A percentile compares a stretch with the other conserved stretches of the same genome.
Evolutionary conservation across 2,888 invertebrate genomes (phyloP).

Genomic region (Heteropelma amictum): DNA sequence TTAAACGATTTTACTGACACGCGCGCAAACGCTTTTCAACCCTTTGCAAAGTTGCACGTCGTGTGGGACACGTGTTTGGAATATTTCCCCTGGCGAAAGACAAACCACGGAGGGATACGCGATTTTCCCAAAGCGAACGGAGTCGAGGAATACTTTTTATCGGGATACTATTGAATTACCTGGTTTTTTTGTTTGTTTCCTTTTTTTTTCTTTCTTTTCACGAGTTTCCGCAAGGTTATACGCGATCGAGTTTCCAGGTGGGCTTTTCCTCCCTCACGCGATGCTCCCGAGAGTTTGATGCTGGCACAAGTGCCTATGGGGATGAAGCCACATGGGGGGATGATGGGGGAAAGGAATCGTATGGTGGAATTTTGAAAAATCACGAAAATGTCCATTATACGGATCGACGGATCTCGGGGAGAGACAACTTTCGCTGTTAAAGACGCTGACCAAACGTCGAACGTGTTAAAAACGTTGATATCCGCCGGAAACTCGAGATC

Average conservation of each 20-base stretch:
- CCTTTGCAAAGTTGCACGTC: background rate
- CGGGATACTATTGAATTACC: background rate
- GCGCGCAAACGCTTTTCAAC: background rate
- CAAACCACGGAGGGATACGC: background rate
- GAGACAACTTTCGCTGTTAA: too few relatives aligned
- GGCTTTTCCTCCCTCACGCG: constrained; percentile 8
- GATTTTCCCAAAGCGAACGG: background rate
- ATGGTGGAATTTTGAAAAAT: background rate
- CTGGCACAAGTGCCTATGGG: constrained; percentile 50
- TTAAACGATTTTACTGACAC: background rate
- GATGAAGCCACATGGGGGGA: background rate
- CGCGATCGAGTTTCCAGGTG: background rate
- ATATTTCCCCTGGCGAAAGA: background rate
- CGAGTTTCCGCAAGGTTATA: background rate
- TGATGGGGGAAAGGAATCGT: background rate
- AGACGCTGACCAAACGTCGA: too few relatives aligned
- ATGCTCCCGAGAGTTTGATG: constrained; percentile 52
- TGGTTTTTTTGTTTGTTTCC: background rate
- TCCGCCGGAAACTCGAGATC: too few relatives aligned
- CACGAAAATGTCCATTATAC: too few relatives aligned
- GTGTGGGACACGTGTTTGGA: background rate
- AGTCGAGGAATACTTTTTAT: background rate
- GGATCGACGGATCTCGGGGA: too few relatives aligned
- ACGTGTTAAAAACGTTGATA: too few relatives aligned
- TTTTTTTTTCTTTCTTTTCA: background rate